Evolutionary conservation across 1,140 invertebrate species (phyloP).

Genomic region (Spodoptera litura): DNA sequence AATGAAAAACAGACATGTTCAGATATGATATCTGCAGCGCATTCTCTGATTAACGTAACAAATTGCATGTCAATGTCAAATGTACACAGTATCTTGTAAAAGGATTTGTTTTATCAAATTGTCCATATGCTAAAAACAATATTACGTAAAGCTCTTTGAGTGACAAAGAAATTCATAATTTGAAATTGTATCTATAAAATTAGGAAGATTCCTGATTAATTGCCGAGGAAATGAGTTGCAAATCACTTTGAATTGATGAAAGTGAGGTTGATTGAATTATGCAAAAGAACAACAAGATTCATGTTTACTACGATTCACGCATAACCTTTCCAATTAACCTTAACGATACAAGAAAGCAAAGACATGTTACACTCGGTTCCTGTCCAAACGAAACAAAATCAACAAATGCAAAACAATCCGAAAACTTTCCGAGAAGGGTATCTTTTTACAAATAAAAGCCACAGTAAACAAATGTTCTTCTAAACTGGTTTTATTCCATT

Average conservation of each 20-base stretch:
- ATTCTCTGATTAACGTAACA: slow-evolving; percentile 21
- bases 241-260: slow-evolving; percentile 16
- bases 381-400: background rate
- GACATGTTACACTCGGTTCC: background rate
- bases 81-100: slow-evolving; percentile 3
- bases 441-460: background rate
- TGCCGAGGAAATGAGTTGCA: background rate
- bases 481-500: slow-evolving; percentile 28
- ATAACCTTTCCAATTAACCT: slow-evolving; percentile 33
- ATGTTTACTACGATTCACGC: slow-evolving; percentile 13
- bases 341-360: background rate
- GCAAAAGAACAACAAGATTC: slow-evolving; percentile 14
- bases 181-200: background rate
- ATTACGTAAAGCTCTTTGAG: background rate
- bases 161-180: slow-evolving; percentile 1
- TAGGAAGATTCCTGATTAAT: background rate
- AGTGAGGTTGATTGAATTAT: slow-evolving; percentile 11
- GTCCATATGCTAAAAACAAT: slow-evolving; percentile 23
- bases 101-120: slow-evolving; percentile 30
- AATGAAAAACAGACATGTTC: slow-evolving; percentile 12
- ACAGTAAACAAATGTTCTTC: slow-evolving; percentile 6
- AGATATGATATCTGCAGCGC: slow-evolving; percentile 26
- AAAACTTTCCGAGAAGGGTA: slow-evolving; percentile 17
- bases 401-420: slow-evolving; percentile 4
- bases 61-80: slow-evolving; percentile 18